Evolutionary conservation across 1,140 invertebrate genomes (phyloP), one percentile per base, ranked within the genome.

Genomic region (Diabrotica undecimpunctata): DNA sequence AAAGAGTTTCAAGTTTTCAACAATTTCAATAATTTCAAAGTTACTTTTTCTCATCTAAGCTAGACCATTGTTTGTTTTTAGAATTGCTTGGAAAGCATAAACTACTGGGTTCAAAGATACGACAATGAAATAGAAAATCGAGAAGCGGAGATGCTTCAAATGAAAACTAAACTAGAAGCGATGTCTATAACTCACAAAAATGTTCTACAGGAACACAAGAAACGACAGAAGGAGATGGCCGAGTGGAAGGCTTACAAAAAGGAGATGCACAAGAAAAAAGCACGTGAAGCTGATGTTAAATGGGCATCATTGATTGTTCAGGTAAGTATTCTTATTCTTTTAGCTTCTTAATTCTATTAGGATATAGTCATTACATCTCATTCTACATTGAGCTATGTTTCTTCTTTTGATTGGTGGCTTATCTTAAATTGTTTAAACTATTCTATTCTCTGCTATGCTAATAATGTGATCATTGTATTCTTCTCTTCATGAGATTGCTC

Each of bases 21-120:
- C n/a, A n/a, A n/a, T n/a, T n/a, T n/a, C n/a, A n/a, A n/a, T n/a
- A n/a, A n/a, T n/a, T n/a, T n/a, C n/a, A n/a, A n/a, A n/a, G n/a
- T n/a, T n/a, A n/a, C n/a, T n/a, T n/a, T n/a, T n/a, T n/a, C n/a
- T n/a, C n/a, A n/a, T n/a, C n/a, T n/a, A n/a, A n/a, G n/a, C n/a
- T n/a, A n/a, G n/a, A 25, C 4, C 25, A 4, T 25, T 25, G 25
- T 25, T 25, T 46, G 41, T 13, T 25, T 55, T 14, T 53, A 62
- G 61, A 61, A 70, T 57, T 64, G 36, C 14, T 25, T 65, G 50
- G 66, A 70, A 0, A 61, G 64, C 13, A 70, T 70, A 12, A 61
- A 67, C 25, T 62, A 61, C 10, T 70, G 69, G 69, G 65, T 70
- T 60, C 66, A 67, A 55, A 38, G 50, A 12, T 70, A 66, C 38